These are phyloP conservation scores for Pachydiplax longipennis DNA, from an alignment of 2,888 invertebrate genomes.

Conservation along the genomic window DNA sequence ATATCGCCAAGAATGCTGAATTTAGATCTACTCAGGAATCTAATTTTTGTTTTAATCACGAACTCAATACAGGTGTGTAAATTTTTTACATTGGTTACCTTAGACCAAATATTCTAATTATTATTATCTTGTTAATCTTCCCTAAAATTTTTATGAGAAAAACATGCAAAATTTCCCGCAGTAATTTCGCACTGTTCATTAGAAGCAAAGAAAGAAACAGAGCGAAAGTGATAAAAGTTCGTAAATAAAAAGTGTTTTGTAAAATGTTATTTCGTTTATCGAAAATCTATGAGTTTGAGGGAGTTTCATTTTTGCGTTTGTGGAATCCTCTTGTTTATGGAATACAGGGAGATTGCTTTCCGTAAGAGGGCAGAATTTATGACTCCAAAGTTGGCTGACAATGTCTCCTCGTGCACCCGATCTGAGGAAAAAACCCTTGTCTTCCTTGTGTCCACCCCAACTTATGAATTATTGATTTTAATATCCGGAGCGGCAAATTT, in stretches of 20 bases:
- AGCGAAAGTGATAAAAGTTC: not conserved
- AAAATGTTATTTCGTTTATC: not conserved
- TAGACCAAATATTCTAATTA: no score
- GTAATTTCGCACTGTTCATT: no score
- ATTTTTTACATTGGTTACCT: no score
- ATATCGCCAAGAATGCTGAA: no score
- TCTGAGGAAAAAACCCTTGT: not conserved
- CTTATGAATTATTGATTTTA: constrained; percentile 39
- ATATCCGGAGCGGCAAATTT: constrained; percentile 34
- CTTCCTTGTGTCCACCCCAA: not conserved
- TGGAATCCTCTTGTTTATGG: not conserved
- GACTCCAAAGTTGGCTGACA: not conserved
- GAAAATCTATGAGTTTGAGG: not conserved
- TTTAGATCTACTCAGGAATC: no score
- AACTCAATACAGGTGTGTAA: no score
- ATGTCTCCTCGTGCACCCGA: not conserved
- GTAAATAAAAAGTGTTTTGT: not conserved
- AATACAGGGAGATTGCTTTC: not conserved
- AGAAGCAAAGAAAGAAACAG: no score
- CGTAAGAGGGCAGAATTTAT: not conserved
- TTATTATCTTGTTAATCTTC: no score
- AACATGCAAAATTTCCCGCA: no score
- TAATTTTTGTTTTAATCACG: no score
- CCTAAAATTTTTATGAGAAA: no score
- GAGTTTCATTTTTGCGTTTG: not conserved